phyloP scores from a whole-genome alignment of 2,888 invertebrate genomes.

The Petrolisthes cinctipes region DNA sequence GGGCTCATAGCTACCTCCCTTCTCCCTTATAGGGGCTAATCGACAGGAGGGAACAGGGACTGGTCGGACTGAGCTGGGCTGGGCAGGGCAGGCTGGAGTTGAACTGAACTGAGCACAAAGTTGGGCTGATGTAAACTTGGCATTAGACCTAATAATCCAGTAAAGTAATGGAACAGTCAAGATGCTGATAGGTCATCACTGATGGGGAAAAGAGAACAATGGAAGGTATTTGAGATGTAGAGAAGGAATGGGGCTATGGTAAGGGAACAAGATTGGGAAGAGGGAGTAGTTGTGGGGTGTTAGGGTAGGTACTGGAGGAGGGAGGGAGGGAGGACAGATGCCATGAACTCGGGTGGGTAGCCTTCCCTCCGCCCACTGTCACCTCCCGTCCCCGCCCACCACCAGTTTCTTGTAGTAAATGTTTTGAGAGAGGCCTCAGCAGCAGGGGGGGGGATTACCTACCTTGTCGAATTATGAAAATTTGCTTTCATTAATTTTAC shows the following conservation, averaged over 20 bases:
- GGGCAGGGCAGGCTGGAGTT: background rate
- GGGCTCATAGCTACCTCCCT: slow-evolving; percentile 42
- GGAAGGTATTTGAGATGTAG: background rate
- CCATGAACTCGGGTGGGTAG: background rate
- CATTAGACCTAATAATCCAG: no score
- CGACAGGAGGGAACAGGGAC: slow-evolving; percentile 41
- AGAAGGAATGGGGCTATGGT: background rate
- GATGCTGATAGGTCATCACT: slow-evolving; percentile 46
- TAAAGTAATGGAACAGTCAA: slow-evolving; percentile 17
- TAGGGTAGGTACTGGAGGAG: background rate
- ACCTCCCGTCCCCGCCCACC: background rate
- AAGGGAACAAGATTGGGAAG: background rate
- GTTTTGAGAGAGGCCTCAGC: slow-evolving; percentile 37
- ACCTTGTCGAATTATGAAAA: slow-evolving; percentile 57
- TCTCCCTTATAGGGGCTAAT: slow-evolving; percentile 61
- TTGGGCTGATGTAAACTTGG: no score
- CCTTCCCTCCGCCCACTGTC: slow-evolving; percentile 13
- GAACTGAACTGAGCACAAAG: no score
- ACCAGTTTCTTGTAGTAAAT: background rate
- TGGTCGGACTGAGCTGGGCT: slow-evolving; percentile 25
- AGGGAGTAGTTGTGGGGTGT: background rate
- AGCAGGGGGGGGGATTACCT: slow-evolving; percentile 43
- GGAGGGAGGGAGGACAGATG: background rate
- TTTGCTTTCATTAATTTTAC: slow-evolving; percentile 61
- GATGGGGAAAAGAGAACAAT: slow-evolving; percentile 24